A percentile compares a stretch with the other conserved stretches of the same genome.
These are phyloP conservation scores for Aphodius sticticus DNA, from an alignment of 2,888 invertebrate species.

Conservation along the genomic window DNA sequence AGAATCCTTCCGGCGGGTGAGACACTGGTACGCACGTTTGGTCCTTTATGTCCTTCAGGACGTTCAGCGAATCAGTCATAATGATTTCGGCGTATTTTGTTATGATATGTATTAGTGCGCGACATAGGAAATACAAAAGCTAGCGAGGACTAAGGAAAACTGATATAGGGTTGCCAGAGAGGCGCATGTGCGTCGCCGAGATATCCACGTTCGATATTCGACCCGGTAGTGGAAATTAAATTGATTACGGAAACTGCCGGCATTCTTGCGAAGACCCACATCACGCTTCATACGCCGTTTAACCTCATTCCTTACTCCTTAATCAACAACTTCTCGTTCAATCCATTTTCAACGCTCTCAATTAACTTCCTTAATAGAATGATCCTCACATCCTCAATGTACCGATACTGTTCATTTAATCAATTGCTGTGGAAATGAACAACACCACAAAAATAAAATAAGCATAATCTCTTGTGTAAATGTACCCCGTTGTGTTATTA, in stretches of 20 bases:
- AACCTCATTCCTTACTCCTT: conserved; percentile 1
- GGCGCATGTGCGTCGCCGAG: conserved; percentile 52
- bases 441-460: too few relatives aligned
- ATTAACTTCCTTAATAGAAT: background rate
- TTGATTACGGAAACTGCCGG: conserved; percentile 42
- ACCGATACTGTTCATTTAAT: too few relatives aligned
- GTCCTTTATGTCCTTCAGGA: conserved; percentile 45
- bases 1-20: conserved; percentile 40
- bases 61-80: conserved; percentile 56
- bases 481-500: too few relatives aligned
- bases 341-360: conserved; percentile 7
- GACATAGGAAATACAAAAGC: conserved; percentile 53
- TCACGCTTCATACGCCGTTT: background rate
- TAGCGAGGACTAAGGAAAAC: conserved; percentile 43
- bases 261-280: background rate
- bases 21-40: conserved; percentile 44
- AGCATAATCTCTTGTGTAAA: too few relatives aligned
- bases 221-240: conserved; percentile 39
- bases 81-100: conserved; percentile 51
- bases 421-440: too few relatives aligned
- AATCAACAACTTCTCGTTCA: background rate
- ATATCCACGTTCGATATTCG: conserved; percentile 51
- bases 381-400: background rate
- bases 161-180: conserved; percentile 36
- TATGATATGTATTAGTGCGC: conserved; percentile 55